Percentiles rank a stretch among this genome's conserved stretches.
phyloP scores from a whole-genome alignment of 1,140 invertebrate genomes.

The Meloidogyne hapla region DNA sequence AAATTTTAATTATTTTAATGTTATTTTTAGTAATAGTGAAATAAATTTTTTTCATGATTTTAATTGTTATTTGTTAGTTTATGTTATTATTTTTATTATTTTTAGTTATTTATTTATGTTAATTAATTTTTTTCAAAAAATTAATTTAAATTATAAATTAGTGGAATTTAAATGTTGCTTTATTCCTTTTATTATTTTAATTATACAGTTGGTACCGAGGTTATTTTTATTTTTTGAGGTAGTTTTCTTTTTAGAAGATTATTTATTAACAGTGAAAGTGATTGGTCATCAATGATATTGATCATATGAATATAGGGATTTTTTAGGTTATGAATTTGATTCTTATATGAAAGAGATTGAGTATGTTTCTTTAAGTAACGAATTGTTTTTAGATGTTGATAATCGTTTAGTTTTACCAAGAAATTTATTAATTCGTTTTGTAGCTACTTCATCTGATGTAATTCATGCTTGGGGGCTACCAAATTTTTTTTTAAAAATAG shows the following conservation, averaged over 20 bases:
- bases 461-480: slow-evolving; percentile 74
- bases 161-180: slow-evolving; percentile 72
- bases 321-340: slow-evolving; percentile 71
- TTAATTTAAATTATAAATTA: neutral
- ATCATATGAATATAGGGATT: slow-evolving; percentile 72
- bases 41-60: slow-evolving; percentile 6
- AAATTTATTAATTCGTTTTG: slow-evolving; percentile 67
- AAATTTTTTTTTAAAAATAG: slow-evolving; percentile 71
- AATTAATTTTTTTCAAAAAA: slow-evolving; percentile 30
- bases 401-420: slow-evolving; percentile 69
- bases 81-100: slow-evolving; percentile 23
- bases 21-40: slow-evolving; percentile 21
- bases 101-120: neutral
- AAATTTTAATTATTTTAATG: slow-evolving; percentile 65
- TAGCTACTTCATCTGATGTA: slow-evolving; percentile 71
- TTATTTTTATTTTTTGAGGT: slow-evolving; percentile 68
- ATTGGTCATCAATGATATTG: slow-evolving; percentile 74
- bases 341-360: slow-evolving; percentile 70
- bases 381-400: slow-evolving; percentile 72
- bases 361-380: slow-evolving; percentile 64
- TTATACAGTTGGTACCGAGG: slow-evolving; percentile 72
- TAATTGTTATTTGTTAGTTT: neutral
- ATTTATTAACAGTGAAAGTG: too few species aligned
- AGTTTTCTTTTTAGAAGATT: slow-evolving; percentile 70
- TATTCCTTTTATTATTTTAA: slow-evolving; percentile 69